These are phyloP conservation scores for Butastur rufipennis DNA, from an alignment of 2,113 vertebrate species.

Conservation along the genomic window DNA sequence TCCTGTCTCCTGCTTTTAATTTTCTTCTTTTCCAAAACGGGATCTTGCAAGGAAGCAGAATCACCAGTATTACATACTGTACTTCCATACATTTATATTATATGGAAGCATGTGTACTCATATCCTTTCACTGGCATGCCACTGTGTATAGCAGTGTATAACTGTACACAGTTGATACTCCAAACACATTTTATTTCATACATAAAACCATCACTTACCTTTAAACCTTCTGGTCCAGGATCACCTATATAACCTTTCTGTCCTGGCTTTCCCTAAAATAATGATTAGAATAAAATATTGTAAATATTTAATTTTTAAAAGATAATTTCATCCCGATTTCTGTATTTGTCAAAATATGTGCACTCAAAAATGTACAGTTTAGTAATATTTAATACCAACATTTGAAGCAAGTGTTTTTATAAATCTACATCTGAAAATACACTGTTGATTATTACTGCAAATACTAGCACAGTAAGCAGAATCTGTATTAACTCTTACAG, in stretches of 20 bases:
- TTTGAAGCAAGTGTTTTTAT: background rate
- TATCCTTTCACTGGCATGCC: background rate
- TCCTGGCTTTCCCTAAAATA: conserved; percentile 86
- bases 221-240: conserved; percentile 84
- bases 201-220: conserved; percentile 66
- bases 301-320: background rate
- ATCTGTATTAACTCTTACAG: background rate
- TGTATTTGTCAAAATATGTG: background rate
- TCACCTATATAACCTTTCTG: conserved; percentile 87
- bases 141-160: background rate
- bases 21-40: background rate
- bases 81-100: background rate
- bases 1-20: background rate
- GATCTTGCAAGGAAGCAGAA: background rate
- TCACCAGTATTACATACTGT: background rate
- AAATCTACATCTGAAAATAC: background rate
- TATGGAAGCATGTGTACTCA: background rate
- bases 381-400: background rate
- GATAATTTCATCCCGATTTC: background rate
- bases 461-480: background rate
- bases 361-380: background rate
- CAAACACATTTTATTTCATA: background rate
- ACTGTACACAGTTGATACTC: background rate
- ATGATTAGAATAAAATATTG: background rate
- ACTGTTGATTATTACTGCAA: background rate